These are phyloP conservation scores for Armadillidium nasatum DNA, from an alignment of 1,140 invertebrate genomes.

Conservation along the genomic window DNA sequence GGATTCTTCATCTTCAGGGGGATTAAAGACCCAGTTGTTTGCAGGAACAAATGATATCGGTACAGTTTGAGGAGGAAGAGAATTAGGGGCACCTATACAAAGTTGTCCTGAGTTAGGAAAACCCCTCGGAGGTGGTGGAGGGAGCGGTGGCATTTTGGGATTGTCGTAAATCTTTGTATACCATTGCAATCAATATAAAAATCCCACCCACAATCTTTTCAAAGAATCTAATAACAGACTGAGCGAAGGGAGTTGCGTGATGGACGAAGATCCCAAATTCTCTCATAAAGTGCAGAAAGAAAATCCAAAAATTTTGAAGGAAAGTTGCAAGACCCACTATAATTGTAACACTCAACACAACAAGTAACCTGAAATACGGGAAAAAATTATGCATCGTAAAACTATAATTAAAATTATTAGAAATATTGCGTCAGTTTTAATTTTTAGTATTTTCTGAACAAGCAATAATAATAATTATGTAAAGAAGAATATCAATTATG, in stretches of 20 bases:
- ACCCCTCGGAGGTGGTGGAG: not conserved
- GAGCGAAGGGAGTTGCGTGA: slow-evolving; percentile 9
- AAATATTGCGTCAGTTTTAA: no score
- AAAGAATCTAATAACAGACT: slow-evolving; percentile 17
- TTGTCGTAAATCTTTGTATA: slow-evolving; percentile 22
- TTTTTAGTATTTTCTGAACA: no score
- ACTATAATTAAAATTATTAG: no score
- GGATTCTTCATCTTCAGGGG: no score
- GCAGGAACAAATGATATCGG: no score
- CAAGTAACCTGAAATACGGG: not conserved
- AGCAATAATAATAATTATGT: no score
- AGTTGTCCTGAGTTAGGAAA: not conserved
- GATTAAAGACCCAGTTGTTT: no score
- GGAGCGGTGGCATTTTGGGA: not conserved
- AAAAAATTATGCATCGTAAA: no score
- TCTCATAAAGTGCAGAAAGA: slow-evolving; percentile 23
- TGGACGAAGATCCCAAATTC: slow-evolving; percentile 14
- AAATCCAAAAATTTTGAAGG: not conserved
- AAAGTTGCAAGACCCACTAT: not conserved
- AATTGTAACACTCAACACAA: not conserved
- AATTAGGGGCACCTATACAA: not conserved
- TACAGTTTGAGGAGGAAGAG: not conserved
- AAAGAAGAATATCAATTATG: no score
- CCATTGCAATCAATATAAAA: slow-evolving; percentile 24
- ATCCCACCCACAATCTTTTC: slow-evolving; percentile 21